Conservation (phyloP, 2,113 vertebrate genomes). For the Anarhynchus alexandrinus region DNA sequence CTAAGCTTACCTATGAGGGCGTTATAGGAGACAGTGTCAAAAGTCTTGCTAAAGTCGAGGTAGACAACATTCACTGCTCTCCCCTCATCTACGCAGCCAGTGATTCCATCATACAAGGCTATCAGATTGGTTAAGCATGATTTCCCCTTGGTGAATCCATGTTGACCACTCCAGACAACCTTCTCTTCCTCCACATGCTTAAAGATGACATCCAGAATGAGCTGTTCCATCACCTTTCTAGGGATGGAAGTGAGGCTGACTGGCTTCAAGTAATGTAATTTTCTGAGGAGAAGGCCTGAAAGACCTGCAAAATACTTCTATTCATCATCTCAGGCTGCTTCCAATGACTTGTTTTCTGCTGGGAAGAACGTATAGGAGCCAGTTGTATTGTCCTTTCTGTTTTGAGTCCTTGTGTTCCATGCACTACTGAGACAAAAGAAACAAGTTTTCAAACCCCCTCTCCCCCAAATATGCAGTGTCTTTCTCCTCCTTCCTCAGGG, state of each 20-base stretch:
- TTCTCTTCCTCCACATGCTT: background rate
- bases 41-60: background rate
- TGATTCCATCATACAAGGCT: background rate
- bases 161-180: background rate
- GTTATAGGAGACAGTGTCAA: background rate
- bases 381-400: background rate
- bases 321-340: background rate
- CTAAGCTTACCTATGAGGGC: background rate
- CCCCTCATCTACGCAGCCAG: background rate
- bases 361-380: background rate
- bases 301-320: background rate
- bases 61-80: background rate
- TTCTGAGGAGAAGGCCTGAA: background rate
- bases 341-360: background rate
- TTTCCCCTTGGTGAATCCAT: background rate
- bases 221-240: background rate
- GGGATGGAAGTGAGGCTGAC: background rate
- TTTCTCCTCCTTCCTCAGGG: background rate
- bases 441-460: background rate
- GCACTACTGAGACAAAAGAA: background rate
- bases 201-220: background rate
- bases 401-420: background rate
- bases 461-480: background rate
- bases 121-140: background rate
- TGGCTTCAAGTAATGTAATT: background rate